Evolutionary conservation across 1,140 invertebrate genomes (phyloP).

Genomic region (Sarcophaga peregrina): DNA sequence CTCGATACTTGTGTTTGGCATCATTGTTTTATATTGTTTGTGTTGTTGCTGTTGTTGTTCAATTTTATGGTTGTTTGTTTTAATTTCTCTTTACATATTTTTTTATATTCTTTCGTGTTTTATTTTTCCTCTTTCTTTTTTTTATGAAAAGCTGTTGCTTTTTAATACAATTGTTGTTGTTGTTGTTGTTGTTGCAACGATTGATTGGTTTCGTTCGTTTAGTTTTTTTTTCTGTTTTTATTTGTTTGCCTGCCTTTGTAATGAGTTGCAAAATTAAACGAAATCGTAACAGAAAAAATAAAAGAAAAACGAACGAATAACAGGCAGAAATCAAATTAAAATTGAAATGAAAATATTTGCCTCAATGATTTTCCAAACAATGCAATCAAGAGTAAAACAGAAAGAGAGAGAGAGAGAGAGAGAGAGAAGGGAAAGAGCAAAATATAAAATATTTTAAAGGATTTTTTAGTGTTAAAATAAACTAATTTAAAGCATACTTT

Average conservation of each 20-base stretch:
- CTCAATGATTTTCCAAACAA: slow-evolving; percentile 16
- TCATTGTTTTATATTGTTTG: not conserved
- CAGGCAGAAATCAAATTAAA: not conserved
- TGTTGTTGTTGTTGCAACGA: not conserved
- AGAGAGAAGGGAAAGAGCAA: too few relatives aligned
- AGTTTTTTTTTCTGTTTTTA: too few relatives aligned
- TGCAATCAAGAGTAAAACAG: not conserved
- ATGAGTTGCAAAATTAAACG: slow-evolving; percentile 1
- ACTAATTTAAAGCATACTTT: too few relatives aligned
- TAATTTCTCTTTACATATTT: not conserved
- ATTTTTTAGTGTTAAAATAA: too few relatives aligned
- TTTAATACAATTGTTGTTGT: too few relatives aligned
- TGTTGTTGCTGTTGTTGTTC: not conserved
- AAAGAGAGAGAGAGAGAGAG: too few relatives aligned
- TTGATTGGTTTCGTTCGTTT: not conserved
- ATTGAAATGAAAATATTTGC: slow-evolving; percentile 8
- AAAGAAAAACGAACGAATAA: not conserved
- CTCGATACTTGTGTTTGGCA: not conserved
- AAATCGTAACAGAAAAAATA: not conserved
- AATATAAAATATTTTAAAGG: too few relatives aligned
- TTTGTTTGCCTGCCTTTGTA: not conserved
- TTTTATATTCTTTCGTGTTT: not conserved
- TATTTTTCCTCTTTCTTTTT: too few relatives aligned
- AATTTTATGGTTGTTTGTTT: slow-evolving; percentile 15
- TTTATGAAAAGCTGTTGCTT: too few relatives aligned